Evolutionary conservation across 2,113 vertebrate species (phyloP).

Genomic region (Ascaphus truei): DNA sequence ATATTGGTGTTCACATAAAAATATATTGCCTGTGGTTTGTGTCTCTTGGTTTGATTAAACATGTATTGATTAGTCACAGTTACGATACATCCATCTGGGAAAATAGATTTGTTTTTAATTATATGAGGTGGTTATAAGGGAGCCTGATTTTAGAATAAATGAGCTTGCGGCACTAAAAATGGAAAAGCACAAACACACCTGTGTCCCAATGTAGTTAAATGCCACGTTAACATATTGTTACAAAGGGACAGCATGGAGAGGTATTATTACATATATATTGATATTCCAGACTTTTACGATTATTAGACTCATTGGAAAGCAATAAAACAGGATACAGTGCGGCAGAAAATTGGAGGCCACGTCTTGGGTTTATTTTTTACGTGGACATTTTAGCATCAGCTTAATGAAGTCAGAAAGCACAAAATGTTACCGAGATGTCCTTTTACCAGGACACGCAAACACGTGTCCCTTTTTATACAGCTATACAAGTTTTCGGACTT

Average conservation of each 20-base stretch:
- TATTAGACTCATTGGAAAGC: conserved; percentile 8
- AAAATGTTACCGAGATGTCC: no score
- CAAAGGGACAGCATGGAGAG: no score
- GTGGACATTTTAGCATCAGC: background rate
- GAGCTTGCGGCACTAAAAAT: background rate
- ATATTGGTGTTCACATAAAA: conserved; percentile 13
- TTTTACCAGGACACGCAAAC: no score
- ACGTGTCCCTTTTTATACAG: no score
- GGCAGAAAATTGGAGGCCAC: background rate
- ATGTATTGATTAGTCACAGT: conserved; percentile 17
- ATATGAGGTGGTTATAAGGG: background rate
- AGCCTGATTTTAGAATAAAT: background rate
- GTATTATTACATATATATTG: background rate
- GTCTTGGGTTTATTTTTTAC: no score
- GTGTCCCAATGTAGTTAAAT: background rate
- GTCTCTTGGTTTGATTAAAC: background rate
- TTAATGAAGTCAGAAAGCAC: background rate
- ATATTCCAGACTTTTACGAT: conserved; percentile 1
- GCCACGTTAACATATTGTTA: no score
- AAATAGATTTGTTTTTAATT: conserved; percentile 1
- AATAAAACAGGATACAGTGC: background rate
- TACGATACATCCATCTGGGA: conserved; percentile 2
- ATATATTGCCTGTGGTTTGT: background rate
- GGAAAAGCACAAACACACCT: background rate
- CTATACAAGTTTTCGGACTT: no score